Conservation (phyloP, 2,797 vertebrate genomes). For the Micromesistius poutassou region DNA sequence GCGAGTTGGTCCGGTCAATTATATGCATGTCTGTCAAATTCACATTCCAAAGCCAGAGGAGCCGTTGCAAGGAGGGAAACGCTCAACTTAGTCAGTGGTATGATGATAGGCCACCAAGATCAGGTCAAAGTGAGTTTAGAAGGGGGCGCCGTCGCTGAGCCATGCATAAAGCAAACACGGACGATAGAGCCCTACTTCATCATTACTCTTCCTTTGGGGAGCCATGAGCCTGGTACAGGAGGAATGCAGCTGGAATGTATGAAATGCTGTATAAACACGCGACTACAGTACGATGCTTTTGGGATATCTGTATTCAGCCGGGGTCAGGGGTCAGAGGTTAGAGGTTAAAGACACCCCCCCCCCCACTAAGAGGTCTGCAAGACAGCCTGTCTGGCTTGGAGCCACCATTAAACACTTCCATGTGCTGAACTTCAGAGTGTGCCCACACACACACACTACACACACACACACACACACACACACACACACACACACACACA, state of each 20-base stretch:
- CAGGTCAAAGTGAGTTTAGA: not conserved
- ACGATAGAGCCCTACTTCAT: not conserved
- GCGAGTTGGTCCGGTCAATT: not conserved
- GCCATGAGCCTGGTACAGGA: not conserved
- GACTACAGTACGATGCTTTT: not conserved
- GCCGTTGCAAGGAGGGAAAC: not conserved
- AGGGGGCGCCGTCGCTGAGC: not conserved
- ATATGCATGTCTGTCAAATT: slow-evolving; percentile 1
- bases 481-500: not conserved
- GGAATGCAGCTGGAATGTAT: not conserved
- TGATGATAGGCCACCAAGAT: not conserved
- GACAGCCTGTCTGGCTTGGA: slow-evolving; percentile 33
- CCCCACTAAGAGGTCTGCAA: slow-evolving; percentile 25
- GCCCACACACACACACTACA: not conserved
- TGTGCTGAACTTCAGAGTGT: slow-evolving; percentile 36
- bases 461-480: not conserved
- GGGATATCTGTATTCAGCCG: slow-evolving; percentile 21
- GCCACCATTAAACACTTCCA: slow-evolving; percentile 58
- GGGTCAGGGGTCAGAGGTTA: slow-evolving; percentile 28
- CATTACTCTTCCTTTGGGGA: not conserved
- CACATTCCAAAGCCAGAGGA: slow-evolving; percentile 1
- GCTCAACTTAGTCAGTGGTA: not conserved
- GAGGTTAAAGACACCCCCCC: slow-evolving; percentile 34
- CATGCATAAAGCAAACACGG: not conserved
- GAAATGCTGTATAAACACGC: not conserved